These are phyloP conservation scores for Copsychus sechellarum DNA, from an alignment of 2,113 vertebrate species.

Conservation along the genomic window DNA sequence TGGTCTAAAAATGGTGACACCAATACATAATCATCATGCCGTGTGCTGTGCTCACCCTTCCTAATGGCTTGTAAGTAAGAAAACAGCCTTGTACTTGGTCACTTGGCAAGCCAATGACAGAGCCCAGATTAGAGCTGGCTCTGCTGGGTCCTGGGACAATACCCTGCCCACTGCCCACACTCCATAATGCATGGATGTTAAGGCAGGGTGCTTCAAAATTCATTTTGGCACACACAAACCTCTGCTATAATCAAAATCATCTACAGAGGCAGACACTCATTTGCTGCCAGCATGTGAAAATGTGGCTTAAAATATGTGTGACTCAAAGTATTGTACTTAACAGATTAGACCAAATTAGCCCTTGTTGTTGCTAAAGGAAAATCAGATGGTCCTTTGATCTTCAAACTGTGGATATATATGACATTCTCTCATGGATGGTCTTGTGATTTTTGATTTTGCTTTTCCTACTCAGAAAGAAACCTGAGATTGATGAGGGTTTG, in stretches of 20 bases:
- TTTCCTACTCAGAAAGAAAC: neutral
- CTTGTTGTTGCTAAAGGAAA: neutral
- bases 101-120: neutral
- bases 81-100: neutral
- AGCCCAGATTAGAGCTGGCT: neutral
- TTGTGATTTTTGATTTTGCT: neutral
- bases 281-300: neutral
- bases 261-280: neutral
- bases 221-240: neutral
- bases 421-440: neutral
- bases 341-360: neutral
- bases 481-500: neutral
- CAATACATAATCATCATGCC: neutral
- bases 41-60: neutral
- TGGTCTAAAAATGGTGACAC: neutral
- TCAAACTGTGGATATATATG: neutral
- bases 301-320: rapidly evolving
- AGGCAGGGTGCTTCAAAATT: neutral
- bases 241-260: neutral
- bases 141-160: neutral
- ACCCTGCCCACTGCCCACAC: neutral
- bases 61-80: neutral
- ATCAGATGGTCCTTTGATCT: neutral
- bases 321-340: neutral
- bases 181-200: neutral